phyloP scores from a whole-genome alignment of 1,140 invertebrate genomes.

The Zophobas morio region DNA sequence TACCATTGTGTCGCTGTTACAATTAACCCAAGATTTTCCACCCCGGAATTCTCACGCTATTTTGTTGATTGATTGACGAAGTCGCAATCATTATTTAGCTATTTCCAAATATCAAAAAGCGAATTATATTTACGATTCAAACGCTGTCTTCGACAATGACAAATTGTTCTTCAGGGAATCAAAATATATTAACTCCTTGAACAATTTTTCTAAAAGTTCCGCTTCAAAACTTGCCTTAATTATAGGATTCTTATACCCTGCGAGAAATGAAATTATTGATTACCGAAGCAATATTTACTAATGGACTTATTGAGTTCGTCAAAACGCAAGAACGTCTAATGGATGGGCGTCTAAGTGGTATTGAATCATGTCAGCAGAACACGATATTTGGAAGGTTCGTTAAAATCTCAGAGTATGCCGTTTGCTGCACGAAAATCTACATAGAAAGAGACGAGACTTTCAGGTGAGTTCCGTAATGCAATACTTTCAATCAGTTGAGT shows the following conservation, averaged over 20 bases:
- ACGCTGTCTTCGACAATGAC: conserved; percentile 19
- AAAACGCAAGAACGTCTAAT: conserved; percentile 49
- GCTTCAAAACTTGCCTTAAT: background rate
- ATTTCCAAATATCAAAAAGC: conserved; percentile 8
- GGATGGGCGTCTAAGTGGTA: conserved; percentile 49
- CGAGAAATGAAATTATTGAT: conserved; percentile 42
- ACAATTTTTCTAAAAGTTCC: background rate
- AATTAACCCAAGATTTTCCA: conserved; percentile 30
- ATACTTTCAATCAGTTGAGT: conserved; percentile 19
- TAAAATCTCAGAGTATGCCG: conserved; percentile 39
- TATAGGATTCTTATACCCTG: conserved; percentile 12
- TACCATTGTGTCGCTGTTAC: conserved; percentile 30
- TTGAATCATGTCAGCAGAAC: conserved; percentile 49
- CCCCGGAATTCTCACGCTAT: background rate
- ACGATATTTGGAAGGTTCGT: conserved; percentile 46
- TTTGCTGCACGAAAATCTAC: conserved; percentile 1
- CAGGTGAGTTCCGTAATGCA: conserved; percentile 8
- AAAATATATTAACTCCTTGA: conserved; percentile 15
- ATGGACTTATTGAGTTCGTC: conserved; percentile 41
- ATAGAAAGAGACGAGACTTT: background rate
- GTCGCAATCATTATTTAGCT: conserved; percentile 2
- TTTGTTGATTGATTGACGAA: conserved; percentile 6
- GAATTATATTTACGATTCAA: conserved; percentile 21
- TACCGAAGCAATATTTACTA: conserved; percentile 47
- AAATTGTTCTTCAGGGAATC: conserved; percentile 2